These are phyloP conservation scores for Tetrax tetrax DNA, from an alignment of 2,113 vertebrate species.

Conservation along the genomic window DNA sequence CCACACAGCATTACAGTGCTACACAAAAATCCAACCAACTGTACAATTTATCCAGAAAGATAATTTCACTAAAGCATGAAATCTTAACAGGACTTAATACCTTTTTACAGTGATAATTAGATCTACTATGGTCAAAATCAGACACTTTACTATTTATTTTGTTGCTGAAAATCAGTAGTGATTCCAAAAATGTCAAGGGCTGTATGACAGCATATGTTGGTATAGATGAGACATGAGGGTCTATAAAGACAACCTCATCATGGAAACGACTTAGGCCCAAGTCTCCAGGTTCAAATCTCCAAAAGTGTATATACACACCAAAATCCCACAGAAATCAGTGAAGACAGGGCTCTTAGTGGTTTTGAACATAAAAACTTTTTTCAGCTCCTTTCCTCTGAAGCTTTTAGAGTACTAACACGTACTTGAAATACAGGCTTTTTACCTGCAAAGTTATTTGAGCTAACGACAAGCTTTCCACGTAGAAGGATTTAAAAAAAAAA, in stretches of 20 bases:
- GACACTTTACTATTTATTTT: not conserved
- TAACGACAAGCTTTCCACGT: not conserved
- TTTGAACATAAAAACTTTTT: not conserved
- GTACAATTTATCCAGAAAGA: not conserved
- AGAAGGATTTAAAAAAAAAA: not conserved
- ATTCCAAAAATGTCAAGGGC: not conserved
- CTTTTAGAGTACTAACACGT: not conserved
- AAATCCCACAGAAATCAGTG: not conserved
- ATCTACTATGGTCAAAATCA: not conserved
- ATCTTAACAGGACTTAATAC: not conserved
- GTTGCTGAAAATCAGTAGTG: not conserved
- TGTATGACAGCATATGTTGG: not conserved
- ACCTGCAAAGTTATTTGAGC: not conserved
- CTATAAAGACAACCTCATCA: not conserved
- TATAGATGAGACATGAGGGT: not conserved
- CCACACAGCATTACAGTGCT: no score
- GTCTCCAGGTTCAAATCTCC: not conserved
- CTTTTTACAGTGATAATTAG: not conserved
- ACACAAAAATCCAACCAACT: not conserved
- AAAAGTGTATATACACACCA: not conserved
- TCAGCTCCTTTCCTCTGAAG: not conserved
- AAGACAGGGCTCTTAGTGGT: rapidly evolving
- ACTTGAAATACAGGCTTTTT: not conserved
- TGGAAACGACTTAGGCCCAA: not conserved
- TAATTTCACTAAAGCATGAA: not conserved